A percentile compares a stretch with the other conserved stretches of the same genome.
Conservation (phyloP, 2,888 invertebrate species). For the Acronicta psi region DNA sequence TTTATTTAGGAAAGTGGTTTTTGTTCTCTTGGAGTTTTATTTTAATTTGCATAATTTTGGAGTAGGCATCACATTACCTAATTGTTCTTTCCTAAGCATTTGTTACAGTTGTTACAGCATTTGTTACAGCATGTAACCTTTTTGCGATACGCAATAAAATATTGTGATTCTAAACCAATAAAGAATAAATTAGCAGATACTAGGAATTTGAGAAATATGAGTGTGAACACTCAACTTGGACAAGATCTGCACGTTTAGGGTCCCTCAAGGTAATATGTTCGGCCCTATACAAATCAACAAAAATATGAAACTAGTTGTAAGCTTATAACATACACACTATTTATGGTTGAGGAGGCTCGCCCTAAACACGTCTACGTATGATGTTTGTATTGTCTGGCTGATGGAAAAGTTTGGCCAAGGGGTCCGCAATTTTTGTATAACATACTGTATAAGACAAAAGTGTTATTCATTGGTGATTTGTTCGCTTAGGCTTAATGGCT, state of each 20-base stretch:
- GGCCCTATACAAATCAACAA: neutral
- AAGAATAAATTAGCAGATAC: no score
- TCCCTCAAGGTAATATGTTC: constrained; percentile 13
- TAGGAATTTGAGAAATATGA: no score
- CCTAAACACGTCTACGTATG: constrained; percentile 72
- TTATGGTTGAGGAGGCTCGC: constrained; percentile 62
- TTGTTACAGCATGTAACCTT: no score
- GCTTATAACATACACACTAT: constrained; percentile 58
- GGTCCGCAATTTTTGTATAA: constrained; percentile 58
- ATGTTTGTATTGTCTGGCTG: constrained; percentile 73
- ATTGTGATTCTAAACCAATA: no score
- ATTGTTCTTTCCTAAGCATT: neutral
- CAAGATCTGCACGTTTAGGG: neutral
- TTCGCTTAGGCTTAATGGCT: constrained; percentile 51
- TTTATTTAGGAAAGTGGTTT: neutral
- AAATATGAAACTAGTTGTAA: constrained; percentile 28
- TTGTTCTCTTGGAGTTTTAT: neutral
- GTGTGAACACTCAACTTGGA: neutral
- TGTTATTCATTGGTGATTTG: constrained; percentile 51
- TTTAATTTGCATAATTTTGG: neutral
- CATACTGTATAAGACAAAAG: constrained; percentile 46
- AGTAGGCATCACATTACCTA: neutral
- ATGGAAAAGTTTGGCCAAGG: constrained; percentile 79
- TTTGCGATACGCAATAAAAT: no score
- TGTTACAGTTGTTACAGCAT: neutral